phyloP scores from a whole-genome alignment of 2,888 invertebrate species.

The Anticlea derivata region DNA sequence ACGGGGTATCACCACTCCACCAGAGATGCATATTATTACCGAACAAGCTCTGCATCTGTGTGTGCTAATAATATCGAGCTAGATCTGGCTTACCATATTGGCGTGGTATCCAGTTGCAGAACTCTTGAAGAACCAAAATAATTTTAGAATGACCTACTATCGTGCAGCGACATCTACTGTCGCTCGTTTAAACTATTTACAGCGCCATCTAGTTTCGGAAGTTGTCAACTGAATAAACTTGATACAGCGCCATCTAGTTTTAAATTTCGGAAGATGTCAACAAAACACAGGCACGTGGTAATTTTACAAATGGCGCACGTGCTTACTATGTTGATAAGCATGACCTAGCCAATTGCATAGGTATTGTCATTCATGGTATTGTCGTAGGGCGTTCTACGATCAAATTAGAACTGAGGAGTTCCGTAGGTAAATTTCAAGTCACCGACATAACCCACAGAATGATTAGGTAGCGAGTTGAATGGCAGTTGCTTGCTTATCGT shows the following conservation, averaged over 20 bases:
- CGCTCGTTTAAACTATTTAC: background rate
- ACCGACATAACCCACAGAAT: no score
- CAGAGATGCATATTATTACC: no score
- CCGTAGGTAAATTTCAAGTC: no score
- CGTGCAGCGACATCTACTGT: slow-evolving; percentile 16
- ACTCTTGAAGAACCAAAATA: background rate
- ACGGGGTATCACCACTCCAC: no score
- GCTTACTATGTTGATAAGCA: slow-evolving; percentile 10
- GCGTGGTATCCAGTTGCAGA: slow-evolving; percentile 11
- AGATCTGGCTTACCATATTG: slow-evolving; percentile 57
- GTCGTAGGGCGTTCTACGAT: slow-evolving; percentile 25
- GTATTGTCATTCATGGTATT: slow-evolving; percentile 15
- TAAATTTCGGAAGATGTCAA: slow-evolving; percentile 8
- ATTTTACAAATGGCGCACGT: slow-evolving; percentile 24
- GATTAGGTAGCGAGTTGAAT: no score
- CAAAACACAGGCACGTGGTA: slow-evolving; percentile 22
- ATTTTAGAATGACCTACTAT: slow-evolving; percentile 19
- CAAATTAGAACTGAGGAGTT: no score
- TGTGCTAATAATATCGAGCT: no score
- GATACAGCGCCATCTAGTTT: slow-evolving; percentile 13
- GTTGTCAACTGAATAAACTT: no score
- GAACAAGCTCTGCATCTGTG: no score
- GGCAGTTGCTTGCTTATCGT: no score
- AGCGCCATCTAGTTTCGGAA: slow-evolving; percentile 19
- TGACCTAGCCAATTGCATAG: slow-evolving; percentile 13